Conservation (phyloP, 2,113 vertebrate genomes). For the Sakesphorus luctuosus region DNA sequence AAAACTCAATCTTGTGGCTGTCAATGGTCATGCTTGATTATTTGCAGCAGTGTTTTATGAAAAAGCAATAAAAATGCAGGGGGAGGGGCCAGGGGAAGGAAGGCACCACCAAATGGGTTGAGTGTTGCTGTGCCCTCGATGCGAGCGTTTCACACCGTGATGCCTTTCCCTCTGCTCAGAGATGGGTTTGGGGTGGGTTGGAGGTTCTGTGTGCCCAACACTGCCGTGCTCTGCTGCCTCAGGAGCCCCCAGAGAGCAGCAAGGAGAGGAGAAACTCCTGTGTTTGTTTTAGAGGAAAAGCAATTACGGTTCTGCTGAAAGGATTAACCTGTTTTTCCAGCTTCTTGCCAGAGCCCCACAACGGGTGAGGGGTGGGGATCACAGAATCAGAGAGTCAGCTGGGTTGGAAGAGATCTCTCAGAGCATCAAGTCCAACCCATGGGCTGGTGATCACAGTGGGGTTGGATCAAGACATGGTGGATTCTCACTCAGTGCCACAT, state of each 20-base stretch:
- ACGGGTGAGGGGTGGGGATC: background rate
- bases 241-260: conserved; percentile 53
- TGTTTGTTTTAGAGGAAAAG: conserved; percentile 34
- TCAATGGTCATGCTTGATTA: conserved; percentile 85
- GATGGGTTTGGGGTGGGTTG: background rate
- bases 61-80: conserved; percentile 77
- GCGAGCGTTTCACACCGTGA: no score
- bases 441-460: no score
- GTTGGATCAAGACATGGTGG: no score
- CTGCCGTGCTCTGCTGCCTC: conserved; percentile 34
- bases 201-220: background rate
- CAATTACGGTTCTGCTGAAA: conserved; percentile 39
- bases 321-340: conserved; percentile 54
- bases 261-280: conserved; percentile 38
- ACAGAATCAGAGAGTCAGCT: no score
- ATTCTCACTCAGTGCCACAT: no score
- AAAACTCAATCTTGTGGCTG: conserved; percentile 84
- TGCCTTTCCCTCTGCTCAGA: no score
- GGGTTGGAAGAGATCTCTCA: no score
- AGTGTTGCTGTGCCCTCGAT: no score
- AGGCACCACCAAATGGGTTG: conserved; percentile 67
- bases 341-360: conserved; percentile 21
- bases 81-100: conserved; percentile 43
- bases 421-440: no score
- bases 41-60: conserved; percentile 79